Evolutionary conservation across 2,797 vertebrate genomes (phyloP), one percentile per base, ranked within the genome.

Genomic region (Sebastes aleutianus): DNA sequence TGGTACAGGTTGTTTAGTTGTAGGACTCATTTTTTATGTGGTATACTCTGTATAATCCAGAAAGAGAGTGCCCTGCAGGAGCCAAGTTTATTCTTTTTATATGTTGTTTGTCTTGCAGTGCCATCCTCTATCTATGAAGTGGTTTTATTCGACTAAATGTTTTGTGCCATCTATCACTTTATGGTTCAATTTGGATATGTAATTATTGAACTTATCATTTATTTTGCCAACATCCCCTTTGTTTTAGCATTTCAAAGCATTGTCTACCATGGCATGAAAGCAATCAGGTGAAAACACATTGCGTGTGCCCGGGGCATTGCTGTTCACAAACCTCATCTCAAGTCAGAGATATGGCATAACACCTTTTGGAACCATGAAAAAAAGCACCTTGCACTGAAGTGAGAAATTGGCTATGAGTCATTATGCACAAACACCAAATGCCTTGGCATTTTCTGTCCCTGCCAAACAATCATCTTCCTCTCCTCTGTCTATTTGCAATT

Each of bases 401-500:
- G 93, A 93, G 91, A 94, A 93, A 93, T 92, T 93, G 93, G 92
- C 93, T 91, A 90, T 82, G 91, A 93, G 91, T 95, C 92, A 94
- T 94, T 93, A 94, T 94, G 91, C 93, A 94, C 91, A 90, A 93
- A 93, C 85, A 91, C 78, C 91, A 91, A 92, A 94, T 89, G 87
- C 86, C 88, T 91, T 93, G 91, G 92, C 92, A 94, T 94, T 95
- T 94, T 89, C 92, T 87, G 85, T 84, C 91, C 80, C 89, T 86
- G 91, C 91, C 90, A 92, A 92, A 93, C 93, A 93, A 93, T 94
- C 92, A 92, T 92, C 88, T 90, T 92, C 90, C 81, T 90, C 87
- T 92, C 85, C 83, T 95, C 90, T 94, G 93, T 94, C 91, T 95
- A 94, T 94, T 95, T 94, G 92, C 94, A 95, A 94, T 94, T 93